Percentiles rank a stretch among this genome's conserved stretches.
phyloP scores from a whole-genome alignment of 2,797 vertebrate genomes.

The Parambassis ranga region DNA sequence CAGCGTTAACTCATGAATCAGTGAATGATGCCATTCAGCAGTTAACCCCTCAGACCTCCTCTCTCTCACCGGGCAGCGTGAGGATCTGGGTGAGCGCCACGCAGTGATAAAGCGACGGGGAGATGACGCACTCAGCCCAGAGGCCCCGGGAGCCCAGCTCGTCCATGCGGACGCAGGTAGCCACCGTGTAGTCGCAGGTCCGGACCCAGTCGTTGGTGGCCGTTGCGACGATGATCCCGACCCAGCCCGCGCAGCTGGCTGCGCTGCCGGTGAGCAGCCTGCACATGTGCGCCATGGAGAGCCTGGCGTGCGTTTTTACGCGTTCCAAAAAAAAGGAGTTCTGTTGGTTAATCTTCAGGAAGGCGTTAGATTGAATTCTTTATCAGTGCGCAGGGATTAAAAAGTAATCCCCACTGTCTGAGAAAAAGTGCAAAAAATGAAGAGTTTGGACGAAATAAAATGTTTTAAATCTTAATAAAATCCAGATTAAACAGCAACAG shows the following conservation, averaged over 20 bases:
- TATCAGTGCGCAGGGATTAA: not conserved
- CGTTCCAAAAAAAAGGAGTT: not conserved
- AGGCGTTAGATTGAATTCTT: not conserved
- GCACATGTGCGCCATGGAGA: slow-evolving; percentile 88
- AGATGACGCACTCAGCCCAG: slow-evolving; percentile 94
- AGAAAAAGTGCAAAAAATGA: not conserved
- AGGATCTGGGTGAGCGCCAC: slow-evolving; percentile 91
- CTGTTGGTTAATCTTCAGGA: too few species aligned
- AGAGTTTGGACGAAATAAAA: not conserved
- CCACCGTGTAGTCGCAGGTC: slow-evolving; percentile 89
- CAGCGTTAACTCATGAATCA: rapidly evolving
- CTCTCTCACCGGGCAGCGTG: slow-evolving; percentile 86
- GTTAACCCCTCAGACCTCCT: too few species aligned
- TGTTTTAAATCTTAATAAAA: not conserved
- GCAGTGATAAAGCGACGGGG: slow-evolving; percentile 91
- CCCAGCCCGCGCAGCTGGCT: slow-evolving; percentile 90
- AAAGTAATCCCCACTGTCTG: not conserved
- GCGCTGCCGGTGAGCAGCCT: slow-evolving; percentile 85
- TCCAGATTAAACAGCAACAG: not conserved
- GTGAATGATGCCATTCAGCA: too few species aligned
- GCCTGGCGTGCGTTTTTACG: slow-evolving; percentile 29
- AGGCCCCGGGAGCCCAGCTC: slow-evolving; percentile 91
- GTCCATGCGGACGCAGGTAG: slow-evolving; percentile 91
- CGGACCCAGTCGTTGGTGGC: slow-evolving; percentile 96
- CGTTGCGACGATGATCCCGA: slow-evolving; percentile 91